Evolutionary conservation across 1,140 invertebrate species (phyloP).

Genomic region (Lithobius niger): DNA sequence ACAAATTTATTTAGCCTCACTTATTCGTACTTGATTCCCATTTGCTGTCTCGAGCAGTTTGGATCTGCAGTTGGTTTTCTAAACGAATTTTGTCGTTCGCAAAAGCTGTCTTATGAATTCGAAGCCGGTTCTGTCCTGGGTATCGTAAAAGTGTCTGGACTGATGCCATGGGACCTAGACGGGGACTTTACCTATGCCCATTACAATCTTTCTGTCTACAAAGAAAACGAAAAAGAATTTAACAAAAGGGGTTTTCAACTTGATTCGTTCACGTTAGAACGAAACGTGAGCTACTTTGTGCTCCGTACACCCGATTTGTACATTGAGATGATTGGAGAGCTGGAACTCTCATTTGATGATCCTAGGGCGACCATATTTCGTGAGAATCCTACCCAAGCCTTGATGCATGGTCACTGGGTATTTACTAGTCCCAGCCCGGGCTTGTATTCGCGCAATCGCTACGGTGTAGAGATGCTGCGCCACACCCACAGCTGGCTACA

Average conservation of each 20-base stretch:
- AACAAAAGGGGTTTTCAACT: constrained; percentile 14
- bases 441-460: constrained; percentile 24
- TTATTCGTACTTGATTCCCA: constrained; percentile 8
- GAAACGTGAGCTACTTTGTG: background rate
- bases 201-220: background rate
- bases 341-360: background rate
- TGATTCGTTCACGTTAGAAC: background rate
- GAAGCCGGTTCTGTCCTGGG: constrained; percentile 23
- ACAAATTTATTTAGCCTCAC: background rate
- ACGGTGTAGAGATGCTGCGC: constrained; percentile 21
- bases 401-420: constrained; percentile 22
- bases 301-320: background rate
- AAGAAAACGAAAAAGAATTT: constrained; percentile 7
- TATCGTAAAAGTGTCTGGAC: constrained; percentile 23
- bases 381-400: constrained; percentile 18
- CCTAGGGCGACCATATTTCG: constrained; percentile 6
- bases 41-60: constrained; percentile 18
- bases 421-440: constrained; percentile 24
- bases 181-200: constrained; percentile 17
- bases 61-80: constrained; percentile 12
- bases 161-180: constrained; percentile 26
- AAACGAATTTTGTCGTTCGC: constrained; percentile 7
- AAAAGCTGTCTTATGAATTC: constrained; percentile 21
- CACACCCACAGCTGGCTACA: constrained; percentile 15
- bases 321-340: background rate